These are phyloP conservation scores for Nestor notabilis DNA, from an alignment of 2,113 vertebrate genomes.

Conservation along the genomic window DNA sequence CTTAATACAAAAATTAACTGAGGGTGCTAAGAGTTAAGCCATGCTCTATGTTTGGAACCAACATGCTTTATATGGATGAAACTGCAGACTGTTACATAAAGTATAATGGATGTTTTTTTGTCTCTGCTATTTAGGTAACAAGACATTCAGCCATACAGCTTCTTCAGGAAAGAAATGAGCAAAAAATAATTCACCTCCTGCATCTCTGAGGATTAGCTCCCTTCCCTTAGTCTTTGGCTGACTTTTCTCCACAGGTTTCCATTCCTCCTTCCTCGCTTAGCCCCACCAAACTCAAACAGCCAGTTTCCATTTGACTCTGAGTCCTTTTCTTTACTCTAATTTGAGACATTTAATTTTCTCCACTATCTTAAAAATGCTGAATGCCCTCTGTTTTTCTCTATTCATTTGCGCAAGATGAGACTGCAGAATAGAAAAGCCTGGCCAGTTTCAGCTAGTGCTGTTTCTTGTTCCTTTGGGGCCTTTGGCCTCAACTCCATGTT, in stretches of 20 bases:
- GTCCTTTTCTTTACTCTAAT: neutral
- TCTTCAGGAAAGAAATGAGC: neutral
- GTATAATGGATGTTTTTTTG: neutral
- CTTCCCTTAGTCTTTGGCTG: neutral
- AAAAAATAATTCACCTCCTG: neutral
- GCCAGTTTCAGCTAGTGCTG: neutral
- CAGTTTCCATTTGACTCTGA: neutral
- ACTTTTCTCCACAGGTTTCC: neutral
- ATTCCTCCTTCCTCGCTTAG: neutral
- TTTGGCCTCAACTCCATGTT: neutral
- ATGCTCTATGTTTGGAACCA: neutral
- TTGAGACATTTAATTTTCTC: neutral
- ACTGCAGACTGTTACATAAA: neutral
- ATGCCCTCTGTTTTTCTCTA: neutral
- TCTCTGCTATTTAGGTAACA: neutral
- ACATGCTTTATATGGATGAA: neutral
- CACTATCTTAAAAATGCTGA: neutral
- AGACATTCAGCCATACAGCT: neutral
- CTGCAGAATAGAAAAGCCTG: neutral
- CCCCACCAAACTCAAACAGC: neutral
- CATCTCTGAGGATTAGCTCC: neutral
- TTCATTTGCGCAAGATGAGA: neutral
- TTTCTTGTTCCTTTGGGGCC: neutral
- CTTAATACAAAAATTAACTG: conserved; percentile 11
- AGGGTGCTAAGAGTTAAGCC: neutral